phyloP scores from a whole-genome alignment of 2,888 invertebrate genomes.

The Scaptodrosophila latifasciaeformis region DNA sequence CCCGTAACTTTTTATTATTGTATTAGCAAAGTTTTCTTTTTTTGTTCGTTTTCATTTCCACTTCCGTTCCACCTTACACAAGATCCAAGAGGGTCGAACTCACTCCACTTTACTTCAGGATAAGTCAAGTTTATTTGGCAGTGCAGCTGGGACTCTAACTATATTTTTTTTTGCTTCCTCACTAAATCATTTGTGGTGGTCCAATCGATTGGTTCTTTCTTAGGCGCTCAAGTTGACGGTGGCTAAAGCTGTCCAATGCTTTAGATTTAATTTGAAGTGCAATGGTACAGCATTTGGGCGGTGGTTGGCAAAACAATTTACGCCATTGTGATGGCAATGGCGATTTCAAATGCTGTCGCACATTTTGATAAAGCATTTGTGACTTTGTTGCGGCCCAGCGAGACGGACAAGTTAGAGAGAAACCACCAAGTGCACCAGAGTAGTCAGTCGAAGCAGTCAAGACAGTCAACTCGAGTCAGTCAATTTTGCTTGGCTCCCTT shows the following conservation, averaged over 20 bases:
- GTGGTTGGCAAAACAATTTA: conserved; percentile 1
- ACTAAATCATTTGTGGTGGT: background rate
- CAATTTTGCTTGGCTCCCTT: background rate
- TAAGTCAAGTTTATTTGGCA: background rate
- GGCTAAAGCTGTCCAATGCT: conserved; percentile 32
- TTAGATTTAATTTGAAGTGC: conserved; percentile 34
- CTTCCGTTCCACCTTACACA: too few species aligned
- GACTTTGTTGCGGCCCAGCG: background rate
- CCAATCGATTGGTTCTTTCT: conserved; percentile 13
- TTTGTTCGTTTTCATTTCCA: too few species aligned
- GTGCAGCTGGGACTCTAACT: conserved; percentile 27
- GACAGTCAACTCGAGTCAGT: background rate
- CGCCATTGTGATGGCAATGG: background rate
- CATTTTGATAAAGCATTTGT: background rate
- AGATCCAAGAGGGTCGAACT: too few species aligned
- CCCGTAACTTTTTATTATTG: conserved; percentile 62
- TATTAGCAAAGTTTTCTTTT: conserved; percentile 42
- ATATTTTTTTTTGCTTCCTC: conserved; percentile 31
- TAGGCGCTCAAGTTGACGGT: conserved; percentile 1
- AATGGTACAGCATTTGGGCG: background rate
- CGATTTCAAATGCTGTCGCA: too few species aligned
- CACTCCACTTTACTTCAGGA: too few species aligned
- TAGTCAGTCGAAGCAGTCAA: background rate
- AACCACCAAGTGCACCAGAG: too few species aligned
- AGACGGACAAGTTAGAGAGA: too few species aligned